Percentiles rank a stretch among this genome's conserved stretches.
Evolutionary conservation across 2,797 vertebrate species (phyloP).

Genomic region (Alectoris magna): DNA sequence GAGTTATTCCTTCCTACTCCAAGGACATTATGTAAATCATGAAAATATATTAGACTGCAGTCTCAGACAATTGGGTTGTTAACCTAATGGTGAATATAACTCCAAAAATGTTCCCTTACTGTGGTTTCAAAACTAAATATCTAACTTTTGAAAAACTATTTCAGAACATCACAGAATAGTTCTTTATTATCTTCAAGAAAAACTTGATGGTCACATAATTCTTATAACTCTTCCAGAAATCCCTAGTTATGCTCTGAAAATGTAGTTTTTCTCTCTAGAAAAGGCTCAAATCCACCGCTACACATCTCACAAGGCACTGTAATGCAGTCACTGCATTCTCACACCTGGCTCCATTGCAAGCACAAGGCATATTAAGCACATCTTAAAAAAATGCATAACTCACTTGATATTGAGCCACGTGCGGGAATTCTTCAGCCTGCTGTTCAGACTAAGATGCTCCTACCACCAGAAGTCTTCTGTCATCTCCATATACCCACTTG

Average conservation of each 20-base stretch:
- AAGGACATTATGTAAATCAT: background rate
- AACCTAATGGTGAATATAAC: background rate
- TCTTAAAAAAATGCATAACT: background rate
- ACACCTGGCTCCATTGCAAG: background rate
- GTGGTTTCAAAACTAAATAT: background rate
- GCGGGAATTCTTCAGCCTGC: background rate
- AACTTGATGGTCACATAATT: background rate
- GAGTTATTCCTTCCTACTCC: background rate
- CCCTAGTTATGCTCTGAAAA: background rate
- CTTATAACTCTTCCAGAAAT: background rate
- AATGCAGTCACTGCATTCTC: background rate
- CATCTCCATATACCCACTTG: background rate
- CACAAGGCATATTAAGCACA: background rate
- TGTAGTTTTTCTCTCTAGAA: background rate
- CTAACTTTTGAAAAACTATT: background rate
- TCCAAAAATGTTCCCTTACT: background rate
- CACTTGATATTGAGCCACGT: background rate
- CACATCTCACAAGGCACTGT: background rate
- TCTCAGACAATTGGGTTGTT: background rate
- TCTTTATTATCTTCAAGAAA: background rate
- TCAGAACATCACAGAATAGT: background rate
- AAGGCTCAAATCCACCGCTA: background rate
- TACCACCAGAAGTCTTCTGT: background rate
- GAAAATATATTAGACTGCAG: background rate
- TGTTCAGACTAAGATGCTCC: background rate